phyloP scores from a whole-genome alignment of 2,888 invertebrate species.

The Iselma pallidipennis region DNA sequence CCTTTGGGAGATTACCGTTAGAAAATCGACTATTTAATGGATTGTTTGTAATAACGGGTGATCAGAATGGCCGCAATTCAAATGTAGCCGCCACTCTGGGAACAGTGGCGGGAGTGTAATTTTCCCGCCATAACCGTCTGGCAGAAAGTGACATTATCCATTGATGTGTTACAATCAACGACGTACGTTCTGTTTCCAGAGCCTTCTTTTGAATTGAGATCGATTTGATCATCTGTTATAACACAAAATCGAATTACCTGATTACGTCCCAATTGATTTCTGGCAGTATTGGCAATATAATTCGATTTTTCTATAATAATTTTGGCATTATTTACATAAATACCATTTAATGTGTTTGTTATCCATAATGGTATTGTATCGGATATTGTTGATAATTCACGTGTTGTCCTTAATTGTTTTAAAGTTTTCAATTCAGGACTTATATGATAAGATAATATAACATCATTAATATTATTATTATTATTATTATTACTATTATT shows the following conservation, averaged over 20 bases:
- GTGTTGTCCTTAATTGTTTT: slow-evolving; percentile 57
- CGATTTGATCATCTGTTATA: too few species aligned
- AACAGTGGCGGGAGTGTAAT: too few species aligned
- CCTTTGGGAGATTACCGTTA: slow-evolving; percentile 57
- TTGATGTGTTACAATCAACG: too few species aligned
- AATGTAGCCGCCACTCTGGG: too few species aligned
- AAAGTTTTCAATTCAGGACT: slow-evolving; percentile 63
- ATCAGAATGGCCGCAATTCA: background rate
- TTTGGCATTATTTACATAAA: slow-evolving; percentile 85
- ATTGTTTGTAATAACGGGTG: background rate
- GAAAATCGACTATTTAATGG: background rate
- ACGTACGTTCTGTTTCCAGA: too few species aligned
- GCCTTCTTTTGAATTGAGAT: too few species aligned
- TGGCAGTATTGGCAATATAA: slow-evolving; percentile 41
- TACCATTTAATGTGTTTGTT: slow-evolving; percentile 66
- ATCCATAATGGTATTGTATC: slow-evolving; percentile 73
- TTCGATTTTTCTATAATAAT: slow-evolving; percentile 63
- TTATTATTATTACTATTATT: slow-evolving; percentile 70
- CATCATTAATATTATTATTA: slow-evolving; percentile 62
- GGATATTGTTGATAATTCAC: background rate
- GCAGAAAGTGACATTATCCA: too few species aligned
- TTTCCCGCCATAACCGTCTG: too few species aligned
- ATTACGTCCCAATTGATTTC: slow-evolving; percentile 20
- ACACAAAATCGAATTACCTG: too few species aligned
- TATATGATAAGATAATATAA: slow-evolving; percentile 48